These are phyloP conservation scores for Monodelphis domestica DNA, from an alignment of 2,797 vertebrate species.

Conservation along the genomic window DNA sequence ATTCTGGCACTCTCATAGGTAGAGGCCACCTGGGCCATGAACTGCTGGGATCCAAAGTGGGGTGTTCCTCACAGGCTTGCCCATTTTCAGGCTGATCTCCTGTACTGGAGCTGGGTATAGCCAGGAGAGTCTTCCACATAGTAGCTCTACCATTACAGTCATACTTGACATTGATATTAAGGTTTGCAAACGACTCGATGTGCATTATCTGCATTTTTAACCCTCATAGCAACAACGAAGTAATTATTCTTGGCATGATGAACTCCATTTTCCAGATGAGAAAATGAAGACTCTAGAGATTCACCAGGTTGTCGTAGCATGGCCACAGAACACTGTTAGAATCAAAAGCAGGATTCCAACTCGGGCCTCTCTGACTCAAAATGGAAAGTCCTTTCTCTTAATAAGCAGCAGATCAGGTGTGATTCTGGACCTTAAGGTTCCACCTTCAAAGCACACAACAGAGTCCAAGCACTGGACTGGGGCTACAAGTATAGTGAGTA, in stretches of 20 bases:
- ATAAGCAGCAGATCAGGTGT: background rate
- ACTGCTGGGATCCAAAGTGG: too few species aligned
- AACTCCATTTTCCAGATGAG: background rate
- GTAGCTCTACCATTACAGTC: background rate
- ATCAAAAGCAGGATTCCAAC: background rate
- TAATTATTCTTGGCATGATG: background rate
- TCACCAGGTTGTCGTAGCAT: background rate
- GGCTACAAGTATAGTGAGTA: too few species aligned
- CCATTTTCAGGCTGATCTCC: too few species aligned
- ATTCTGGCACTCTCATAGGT: background rate
- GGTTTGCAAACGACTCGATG: background rate
- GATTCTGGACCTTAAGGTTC: too few species aligned
- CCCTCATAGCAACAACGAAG: background rate
- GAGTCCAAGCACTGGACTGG: too few species aligned
- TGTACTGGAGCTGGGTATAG: background rate
- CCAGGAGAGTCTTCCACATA: background rate
- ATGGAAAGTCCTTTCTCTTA: background rate
- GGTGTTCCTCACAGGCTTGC: too few species aligned
- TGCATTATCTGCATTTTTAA: background rate
- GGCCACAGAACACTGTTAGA: background rate
- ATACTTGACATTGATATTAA: background rate
- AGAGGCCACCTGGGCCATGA: background rate
- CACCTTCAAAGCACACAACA: too few species aligned
- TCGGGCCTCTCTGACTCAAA: background rate
- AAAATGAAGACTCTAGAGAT: background rate